Evolutionary conservation across 2,797 vertebrate species (phyloP).

Genomic region (Helicolenus hilgendorfi): DNA sequence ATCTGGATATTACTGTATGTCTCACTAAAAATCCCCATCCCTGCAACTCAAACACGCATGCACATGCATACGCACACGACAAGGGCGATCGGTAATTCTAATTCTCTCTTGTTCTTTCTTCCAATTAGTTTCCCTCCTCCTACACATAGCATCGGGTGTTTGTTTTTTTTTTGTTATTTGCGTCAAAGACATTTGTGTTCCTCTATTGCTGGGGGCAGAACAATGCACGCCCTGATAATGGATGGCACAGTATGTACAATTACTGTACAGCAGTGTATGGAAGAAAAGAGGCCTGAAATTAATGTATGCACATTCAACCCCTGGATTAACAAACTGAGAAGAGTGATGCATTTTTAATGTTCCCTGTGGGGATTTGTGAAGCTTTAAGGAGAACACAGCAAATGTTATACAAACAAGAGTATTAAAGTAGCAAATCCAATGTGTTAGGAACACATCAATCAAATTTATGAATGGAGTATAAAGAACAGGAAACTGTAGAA

Average conservation of each 20-base stretch:
- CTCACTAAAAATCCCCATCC: background rate
- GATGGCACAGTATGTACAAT: background rate
- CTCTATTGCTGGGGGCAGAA: background rate
- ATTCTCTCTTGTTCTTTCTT: background rate
- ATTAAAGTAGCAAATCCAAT: background rate
- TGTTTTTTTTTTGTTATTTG: background rate
- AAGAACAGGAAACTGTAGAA: background rate
- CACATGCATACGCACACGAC: background rate
- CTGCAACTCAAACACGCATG: conserved; percentile 4
- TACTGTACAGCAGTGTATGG: background rate
- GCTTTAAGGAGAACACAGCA: background rate
- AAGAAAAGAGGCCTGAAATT: background rate
- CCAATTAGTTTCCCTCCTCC: background rate
- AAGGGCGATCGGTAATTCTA: background rate
- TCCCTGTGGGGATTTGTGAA: background rate
- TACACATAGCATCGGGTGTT: background rate
- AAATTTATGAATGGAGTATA: background rate
- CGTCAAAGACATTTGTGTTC: background rate
- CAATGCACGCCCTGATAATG: background rate
- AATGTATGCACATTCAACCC: background rate
- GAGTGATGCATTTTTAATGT: conserved; percentile 31
- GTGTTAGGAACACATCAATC: background rate
- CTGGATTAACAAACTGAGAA: background rate
- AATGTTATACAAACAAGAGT: background rate
- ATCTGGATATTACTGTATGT: conserved; percentile 31